Evolutionary conservation across 2,797 vertebrate species (phyloP).

Genomic region (Gallinago stenura): DNA sequence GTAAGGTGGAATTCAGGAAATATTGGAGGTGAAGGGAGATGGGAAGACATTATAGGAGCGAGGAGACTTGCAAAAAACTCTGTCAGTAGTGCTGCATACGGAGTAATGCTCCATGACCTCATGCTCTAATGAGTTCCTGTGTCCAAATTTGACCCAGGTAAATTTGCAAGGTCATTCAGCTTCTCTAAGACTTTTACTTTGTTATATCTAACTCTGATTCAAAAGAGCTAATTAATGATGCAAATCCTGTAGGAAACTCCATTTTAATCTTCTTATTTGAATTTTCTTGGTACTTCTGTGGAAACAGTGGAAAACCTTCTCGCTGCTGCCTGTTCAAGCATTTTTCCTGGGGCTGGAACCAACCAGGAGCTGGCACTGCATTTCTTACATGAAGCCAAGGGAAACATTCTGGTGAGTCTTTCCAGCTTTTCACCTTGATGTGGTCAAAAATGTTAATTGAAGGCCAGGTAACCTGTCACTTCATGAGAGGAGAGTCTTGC

Average conservation of each 20-base stretch:
- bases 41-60: background rate
- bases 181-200: background rate
- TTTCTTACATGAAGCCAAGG: conserved; percentile 90
- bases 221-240: background rate
- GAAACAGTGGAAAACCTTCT: conserved; percentile 90
- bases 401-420: conserved; percentile 92
- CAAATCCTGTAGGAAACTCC: background rate
- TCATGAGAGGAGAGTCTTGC: background rate
- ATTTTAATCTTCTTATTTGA: conserved; percentile 12
- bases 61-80: background rate
- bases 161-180: background rate
- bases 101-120: background rate
- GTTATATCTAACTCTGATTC: background rate
- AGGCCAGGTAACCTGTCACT: background rate
- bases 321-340: conserved; percentile 95
- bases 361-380: conserved; percentile 97
- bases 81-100: background rate
- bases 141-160: background rate
- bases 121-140: background rate
- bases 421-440: background rate
- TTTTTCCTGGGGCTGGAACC: conserved; percentile 92
- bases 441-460: background rate
- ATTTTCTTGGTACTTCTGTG: background rate
- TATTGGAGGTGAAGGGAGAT: background rate
- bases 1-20: background rate